Evolutionary conservation across 2,113 vertebrate species (phyloP), one percentile per base, ranked within the genome.

Genomic region (Pomatostomus ruficeps): DNA sequence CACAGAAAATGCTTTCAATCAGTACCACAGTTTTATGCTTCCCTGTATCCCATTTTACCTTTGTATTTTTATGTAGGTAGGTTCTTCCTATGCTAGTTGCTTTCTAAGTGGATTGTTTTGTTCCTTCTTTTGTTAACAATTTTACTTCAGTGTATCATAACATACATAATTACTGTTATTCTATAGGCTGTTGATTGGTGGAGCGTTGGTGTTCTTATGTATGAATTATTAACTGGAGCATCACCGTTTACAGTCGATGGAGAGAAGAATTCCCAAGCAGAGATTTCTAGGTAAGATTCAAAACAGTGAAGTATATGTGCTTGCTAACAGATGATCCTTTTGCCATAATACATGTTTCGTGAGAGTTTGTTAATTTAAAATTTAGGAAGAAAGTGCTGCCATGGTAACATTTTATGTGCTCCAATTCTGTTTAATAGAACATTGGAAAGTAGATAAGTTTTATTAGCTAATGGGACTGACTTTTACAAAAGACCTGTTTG

Each of bases 191-290:
- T 99, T 97, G 99, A 99, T 97, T 99, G 99, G 99, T 99, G 99
- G 99, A 99, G 99, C 96, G 98, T 99, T 62, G 99, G 99, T 45
- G 99, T 99, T 80, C 97, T 99, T 78, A 99, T 99, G 99, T 99
- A 99, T 78, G 99, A 99, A 93, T 98, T 99, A 58, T 88, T 99
- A 96, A 99, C 99, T 16, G 99, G 99, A 93, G 99, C 99, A 11
- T 99, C 99, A 21, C 99, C 99, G 74, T 99, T 99, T 97, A 99
- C 99, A 71, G 99, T 99, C 5, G 99, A 99, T 48, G 99, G 99
- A 86, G 98, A 99, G 86, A 99, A 99, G 97, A 99, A 99, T 97
- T 99, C 99, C 10, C 99, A 99, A 97, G 98, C 99, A 65, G 99
- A 99, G 92, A 99, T 99, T 91, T 99, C 99, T 75, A 99, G 98